Percentiles rank a stretch among this genome's conserved stretches.
phyloP scores from a whole-genome alignment of 1,140 invertebrate genomes.

The Chelonus insularis region DNA sequence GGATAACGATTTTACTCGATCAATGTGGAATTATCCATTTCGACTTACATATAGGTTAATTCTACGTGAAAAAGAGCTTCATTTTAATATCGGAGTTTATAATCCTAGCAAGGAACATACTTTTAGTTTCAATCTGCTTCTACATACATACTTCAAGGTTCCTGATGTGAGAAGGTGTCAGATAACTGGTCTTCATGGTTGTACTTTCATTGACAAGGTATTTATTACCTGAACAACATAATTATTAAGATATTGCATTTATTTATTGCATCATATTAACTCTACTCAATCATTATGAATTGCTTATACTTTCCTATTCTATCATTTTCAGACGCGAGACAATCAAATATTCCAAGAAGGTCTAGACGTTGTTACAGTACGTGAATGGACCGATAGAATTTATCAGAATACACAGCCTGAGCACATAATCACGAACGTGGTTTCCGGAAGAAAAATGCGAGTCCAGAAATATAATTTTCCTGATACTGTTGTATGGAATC shows the following conservation, averaged over 20 bases:
- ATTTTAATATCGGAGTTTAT: constrained; percentile 89
- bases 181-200: constrained; percentile 88
- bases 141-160: constrained; percentile 95
- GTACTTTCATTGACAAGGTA: constrained; percentile 93
- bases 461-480: constrained; percentile 93
- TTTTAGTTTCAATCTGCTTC: constrained; percentile 89
- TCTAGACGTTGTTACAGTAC: constrained; percentile 83
- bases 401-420: constrained; percentile 91
- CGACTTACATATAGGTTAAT: constrained; percentile 85
- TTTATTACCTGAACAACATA: constrained; percentile 19
- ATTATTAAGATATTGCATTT: background rate
- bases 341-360: constrained; percentile 83
- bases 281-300: too few relatives aligned
- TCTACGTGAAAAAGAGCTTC: constrained; percentile 85
- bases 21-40: constrained; percentile 93
- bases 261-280: background rate
- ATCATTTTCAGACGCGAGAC: constrained; percentile 72
- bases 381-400: constrained; percentile 90
- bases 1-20: constrained; percentile 89
- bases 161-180: constrained; percentile 88
- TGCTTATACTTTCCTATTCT: too few relatives aligned
- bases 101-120: constrained; percentile 87
- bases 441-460: constrained; percentile 87
- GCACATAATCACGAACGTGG: constrained; percentile 90
- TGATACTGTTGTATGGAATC: constrained; percentile 96